Evolutionary conservation across 2,113 vertebrate species (phyloP), one percentile per base, ranked within the genome.

Genomic region (Clarias batrachus): DNA sequence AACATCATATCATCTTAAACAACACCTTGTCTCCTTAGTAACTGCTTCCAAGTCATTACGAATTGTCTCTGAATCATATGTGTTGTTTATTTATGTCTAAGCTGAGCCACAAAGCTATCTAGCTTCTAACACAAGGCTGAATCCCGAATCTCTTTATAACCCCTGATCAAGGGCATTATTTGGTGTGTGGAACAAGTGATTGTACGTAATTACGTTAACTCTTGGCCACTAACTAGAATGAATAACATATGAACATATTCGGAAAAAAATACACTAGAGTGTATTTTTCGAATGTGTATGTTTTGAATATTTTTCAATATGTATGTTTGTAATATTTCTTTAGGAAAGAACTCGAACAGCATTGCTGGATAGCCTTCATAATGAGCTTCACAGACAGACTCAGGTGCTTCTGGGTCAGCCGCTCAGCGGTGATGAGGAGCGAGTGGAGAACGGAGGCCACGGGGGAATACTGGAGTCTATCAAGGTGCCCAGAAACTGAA

Each of bases 391-490:
- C 0, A 91, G 89, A 56, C 96, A 96, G 89, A 98, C 97, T 0
- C 97, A 98, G 92, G 91, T 94, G 91, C 98, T 99, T 96, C 94
- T 99, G 90, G 97, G 97, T 82, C 91, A 93, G 65, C 89, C 89
- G 0, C 81, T 96, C 74, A 94, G 96, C 48, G 92, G 95, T 0
- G 96, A 96, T 66, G 97, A 98, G 89, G 97, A 99, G 91, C 97
- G 96, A 68, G 91, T 95, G 82, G 98, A 99, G 92, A 99, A 99
- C 0, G 97, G 97, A 11, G 93, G 96, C 41, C 97, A 98, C 0
- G 97, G 97, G 52, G 98, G 98, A 52, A 96, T 99, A 88, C 93
- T 99, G 93, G 98, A 99, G 88, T 98, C 97, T 17, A 97, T 99
- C 90, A 99, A 99, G 97, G 98, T 99, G 92, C 25, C 30, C 19